These are phyloP conservation scores for Papilio glaucus DNA, from an alignment of 1,140 invertebrate species.

Conservation along the genomic window DNA sequence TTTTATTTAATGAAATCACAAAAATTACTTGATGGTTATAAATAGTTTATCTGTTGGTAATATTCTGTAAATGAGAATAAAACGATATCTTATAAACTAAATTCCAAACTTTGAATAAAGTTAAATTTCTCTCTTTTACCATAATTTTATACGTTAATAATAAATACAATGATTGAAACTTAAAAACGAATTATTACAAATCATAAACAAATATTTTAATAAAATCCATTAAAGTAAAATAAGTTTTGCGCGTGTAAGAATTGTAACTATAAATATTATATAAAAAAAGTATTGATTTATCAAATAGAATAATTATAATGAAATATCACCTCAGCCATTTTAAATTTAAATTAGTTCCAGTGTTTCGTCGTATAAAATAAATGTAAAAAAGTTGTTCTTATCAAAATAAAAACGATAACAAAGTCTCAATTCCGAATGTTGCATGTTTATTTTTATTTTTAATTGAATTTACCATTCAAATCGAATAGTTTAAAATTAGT, in stretches of 20 bases:
- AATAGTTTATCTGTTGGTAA: not conserved
- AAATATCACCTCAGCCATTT: not conserved
- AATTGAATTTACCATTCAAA: not conserved
- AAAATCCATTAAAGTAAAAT: not conserved
- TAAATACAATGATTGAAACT: no score
- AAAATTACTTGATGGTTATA: not conserved
- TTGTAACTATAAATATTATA: not conserved
- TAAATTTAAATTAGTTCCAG: conserved; percentile 8
- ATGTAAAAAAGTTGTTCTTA: not conserved
- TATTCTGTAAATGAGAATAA: not conserved
- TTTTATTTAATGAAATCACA: not conserved
- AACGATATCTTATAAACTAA: not conserved
- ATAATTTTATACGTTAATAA: no score
- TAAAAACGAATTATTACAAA: no score
- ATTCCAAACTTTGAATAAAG: not conserved
- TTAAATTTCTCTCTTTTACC: not conserved
- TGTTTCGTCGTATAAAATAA: not conserved
- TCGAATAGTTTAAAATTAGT: not conserved
- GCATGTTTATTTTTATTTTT: not conserved
- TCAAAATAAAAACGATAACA: not conserved
- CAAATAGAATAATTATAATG: not conserved
- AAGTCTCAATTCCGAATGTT: no score
- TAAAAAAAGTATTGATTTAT: not conserved
- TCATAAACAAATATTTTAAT: not conserved
- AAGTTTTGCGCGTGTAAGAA: not conserved